These are phyloP conservation scores for Cyrtodaria siliqua DNA, from an alignment of 2,888 invertebrate genomes.

Conservation along the genomic window DNA sequence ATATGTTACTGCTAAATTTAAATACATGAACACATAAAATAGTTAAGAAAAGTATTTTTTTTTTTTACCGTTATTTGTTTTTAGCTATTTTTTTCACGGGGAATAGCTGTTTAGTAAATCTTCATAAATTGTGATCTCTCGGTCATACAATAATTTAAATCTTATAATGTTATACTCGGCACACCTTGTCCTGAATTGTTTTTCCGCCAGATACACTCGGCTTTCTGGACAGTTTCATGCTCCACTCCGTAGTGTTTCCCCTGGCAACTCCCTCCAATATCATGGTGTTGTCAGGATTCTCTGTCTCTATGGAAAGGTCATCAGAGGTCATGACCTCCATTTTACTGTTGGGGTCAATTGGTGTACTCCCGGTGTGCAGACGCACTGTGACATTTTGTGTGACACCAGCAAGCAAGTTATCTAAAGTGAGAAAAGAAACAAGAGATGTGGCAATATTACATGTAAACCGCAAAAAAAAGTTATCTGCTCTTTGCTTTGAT, in stretches of 20 bases:
- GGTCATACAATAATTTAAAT: too few relatives aligned
- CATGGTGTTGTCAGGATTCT: slow-evolving; percentile 44
- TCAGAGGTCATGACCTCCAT: slow-evolving; percentile 62
- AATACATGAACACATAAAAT: too few relatives aligned
- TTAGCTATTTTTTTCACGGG: too few relatives aligned
- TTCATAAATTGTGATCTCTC: too few relatives aligned
- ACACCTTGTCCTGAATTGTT: slow-evolving; percentile 56
- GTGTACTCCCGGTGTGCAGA: slow-evolving; percentile 76
- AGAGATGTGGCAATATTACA: too few relatives aligned
- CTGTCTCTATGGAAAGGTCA: slow-evolving; percentile 57
- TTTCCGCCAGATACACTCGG: slow-evolving; percentile 31
- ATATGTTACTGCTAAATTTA: too few relatives aligned
- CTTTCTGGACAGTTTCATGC: slow-evolving; percentile 53
- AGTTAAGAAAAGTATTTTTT: too few relatives aligned
- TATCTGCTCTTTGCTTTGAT: too few relatives aligned
- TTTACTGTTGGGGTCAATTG: slow-evolving; percentile 85
- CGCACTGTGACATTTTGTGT: slow-evolving; percentile 74
- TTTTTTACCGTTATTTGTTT: too few relatives aligned
- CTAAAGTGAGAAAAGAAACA: slow-evolving; percentile 50
- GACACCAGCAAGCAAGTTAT: slow-evolving; percentile 72
- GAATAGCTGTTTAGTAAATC: too few relatives aligned
- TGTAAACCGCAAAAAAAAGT: too few relatives aligned
- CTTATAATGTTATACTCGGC: too few relatives aligned
- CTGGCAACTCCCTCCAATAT: slow-evolving; percentile 30
- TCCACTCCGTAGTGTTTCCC: slow-evolving; percentile 45